Percentiles rank a stretch among this genome's conserved stretches.
Evolutionary conservation across 2,113 vertebrate species (phyloP).

Genomic region (Nothocercus julius): DNA sequence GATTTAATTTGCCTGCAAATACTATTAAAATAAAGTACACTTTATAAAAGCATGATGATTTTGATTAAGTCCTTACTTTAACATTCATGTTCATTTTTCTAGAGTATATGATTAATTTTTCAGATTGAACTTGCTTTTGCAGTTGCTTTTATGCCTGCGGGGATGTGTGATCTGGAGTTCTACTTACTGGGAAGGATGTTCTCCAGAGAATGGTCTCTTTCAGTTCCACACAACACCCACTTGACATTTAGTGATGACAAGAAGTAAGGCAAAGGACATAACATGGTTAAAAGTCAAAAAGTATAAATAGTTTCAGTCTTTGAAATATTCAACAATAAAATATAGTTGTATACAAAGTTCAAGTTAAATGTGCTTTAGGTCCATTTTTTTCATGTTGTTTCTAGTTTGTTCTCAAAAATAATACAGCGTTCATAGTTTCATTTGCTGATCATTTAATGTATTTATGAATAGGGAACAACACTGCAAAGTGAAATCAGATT

Average conservation of each 20-base stretch:
- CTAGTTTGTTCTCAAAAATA: slow-evolving; percentile 14
- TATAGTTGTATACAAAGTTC: slow-evolving; percentile 22
- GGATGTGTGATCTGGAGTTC: slow-evolving; percentile 71
- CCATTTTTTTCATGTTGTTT: slow-evolving; percentile 41
- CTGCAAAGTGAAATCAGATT: slow-evolving; percentile 19
- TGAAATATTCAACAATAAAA: slow-evolving; percentile 46
- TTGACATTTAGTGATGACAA: slow-evolving; percentile 67
- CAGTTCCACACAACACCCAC: slow-evolving; percentile 41
- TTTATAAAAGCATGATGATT: slow-evolving; percentile 11
- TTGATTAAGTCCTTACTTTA: slow-evolving; percentile 19
- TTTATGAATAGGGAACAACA: slow-evolving; percentile 27
- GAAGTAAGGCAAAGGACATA: slow-evolving; percentile 64
- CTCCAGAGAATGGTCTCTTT: slow-evolving; percentile 49
- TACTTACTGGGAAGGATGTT: slow-evolving; percentile 63
- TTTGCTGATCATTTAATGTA: slow-evolving; percentile 21
- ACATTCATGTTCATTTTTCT: slow-evolving; percentile 55
- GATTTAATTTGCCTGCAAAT: slow-evolving; percentile 61
- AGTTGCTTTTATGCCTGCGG: slow-evolving; percentile 61
- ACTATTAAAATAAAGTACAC: not conserved
- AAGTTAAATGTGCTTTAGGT: slow-evolving; percentile 16
- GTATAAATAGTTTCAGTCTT: slow-evolving; percentile 44
- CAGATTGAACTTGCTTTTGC: slow-evolving; percentile 54
- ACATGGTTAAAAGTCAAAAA: slow-evolving; percentile 52
- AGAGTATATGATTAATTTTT: slow-evolving; percentile 61
- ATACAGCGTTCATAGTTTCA: not conserved